phyloP scores from a whole-genome alignment of 2,797 vertebrate genomes.

The Florisuga fusca region DNA sequence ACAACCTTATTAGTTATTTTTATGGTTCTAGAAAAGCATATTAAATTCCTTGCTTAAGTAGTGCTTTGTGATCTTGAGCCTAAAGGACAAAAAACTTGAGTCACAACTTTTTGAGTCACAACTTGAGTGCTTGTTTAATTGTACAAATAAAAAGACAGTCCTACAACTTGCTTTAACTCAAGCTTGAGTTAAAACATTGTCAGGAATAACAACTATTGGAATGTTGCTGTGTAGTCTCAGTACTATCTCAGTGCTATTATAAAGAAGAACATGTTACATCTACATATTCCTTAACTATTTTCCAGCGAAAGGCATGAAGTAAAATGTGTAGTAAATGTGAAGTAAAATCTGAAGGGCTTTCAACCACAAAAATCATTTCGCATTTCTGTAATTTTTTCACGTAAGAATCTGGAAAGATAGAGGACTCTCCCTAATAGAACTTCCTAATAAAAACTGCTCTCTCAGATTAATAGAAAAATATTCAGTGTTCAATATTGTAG shows the following conservation, averaged over 20 bases:
- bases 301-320: background rate
- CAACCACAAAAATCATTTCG: background rate
- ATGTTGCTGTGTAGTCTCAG: background rate
- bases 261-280: constrained; percentile 13
- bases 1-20: background rate
- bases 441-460: too few relatives aligned
- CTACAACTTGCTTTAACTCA: background rate
- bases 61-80: background rate
- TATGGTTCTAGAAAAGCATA: background rate
- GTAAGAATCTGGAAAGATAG: background rate
- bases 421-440: background rate
- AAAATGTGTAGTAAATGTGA: background rate
- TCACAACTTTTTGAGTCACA: background rate
- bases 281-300: background rate
- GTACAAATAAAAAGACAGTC: background rate
- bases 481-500: background rate
- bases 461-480: background rate
- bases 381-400: background rate
- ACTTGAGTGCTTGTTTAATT: background rate
- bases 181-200: background rate
- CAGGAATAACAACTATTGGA: background rate
- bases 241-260: background rate
- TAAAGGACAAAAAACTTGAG: background rate
- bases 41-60: background rate
- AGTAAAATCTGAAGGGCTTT: background rate